Conservation (phyloP, 2,888 invertebrate species). For the Elmis aenea region DNA sequence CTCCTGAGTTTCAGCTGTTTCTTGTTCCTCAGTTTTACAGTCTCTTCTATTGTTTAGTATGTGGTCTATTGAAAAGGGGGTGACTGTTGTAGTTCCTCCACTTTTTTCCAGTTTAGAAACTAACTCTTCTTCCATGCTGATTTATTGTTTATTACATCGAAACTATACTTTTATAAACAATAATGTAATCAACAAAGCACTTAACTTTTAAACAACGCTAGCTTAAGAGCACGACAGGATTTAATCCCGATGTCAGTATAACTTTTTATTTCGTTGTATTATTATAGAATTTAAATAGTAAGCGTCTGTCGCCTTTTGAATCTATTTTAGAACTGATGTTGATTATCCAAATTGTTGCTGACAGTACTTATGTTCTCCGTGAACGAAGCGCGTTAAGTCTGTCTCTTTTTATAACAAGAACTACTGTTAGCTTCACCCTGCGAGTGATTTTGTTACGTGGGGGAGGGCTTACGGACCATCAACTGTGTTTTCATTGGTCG, state of each 20-base stretch:
- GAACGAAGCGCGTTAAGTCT: background rate
- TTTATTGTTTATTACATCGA: conserved; percentile 1
- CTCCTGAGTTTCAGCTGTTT: conserved; percentile 32
- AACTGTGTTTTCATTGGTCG: no score
- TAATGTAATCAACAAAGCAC: no score
- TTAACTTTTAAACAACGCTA: background rate
- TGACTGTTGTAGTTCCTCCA: conserved; percentile 38
- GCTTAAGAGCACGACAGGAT: no score
- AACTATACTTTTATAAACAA: no score
- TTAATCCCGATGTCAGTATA: no score
- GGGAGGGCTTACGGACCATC: no score
- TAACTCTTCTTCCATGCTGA: conserved; percentile 19
- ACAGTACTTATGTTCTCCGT: conserved; percentile 34
- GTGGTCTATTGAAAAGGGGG: conserved; percentile 70
- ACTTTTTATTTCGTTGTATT: no score
- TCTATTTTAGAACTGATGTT: conserved; percentile 37
- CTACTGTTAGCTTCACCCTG: no score
- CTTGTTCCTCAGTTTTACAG: conserved; percentile 38
- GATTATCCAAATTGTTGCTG: conserved; percentile 40
- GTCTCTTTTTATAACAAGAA: no score
- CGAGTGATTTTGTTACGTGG: no score
- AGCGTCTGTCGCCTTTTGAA: no score
- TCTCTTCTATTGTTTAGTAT: conserved; percentile 52
- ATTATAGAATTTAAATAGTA: no score
- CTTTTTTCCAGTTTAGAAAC: conserved; percentile 17